Evolutionary conservation across 2,888 invertebrate genomes (phyloP).

Genomic region (Gandaritis pyraliata): DNA sequence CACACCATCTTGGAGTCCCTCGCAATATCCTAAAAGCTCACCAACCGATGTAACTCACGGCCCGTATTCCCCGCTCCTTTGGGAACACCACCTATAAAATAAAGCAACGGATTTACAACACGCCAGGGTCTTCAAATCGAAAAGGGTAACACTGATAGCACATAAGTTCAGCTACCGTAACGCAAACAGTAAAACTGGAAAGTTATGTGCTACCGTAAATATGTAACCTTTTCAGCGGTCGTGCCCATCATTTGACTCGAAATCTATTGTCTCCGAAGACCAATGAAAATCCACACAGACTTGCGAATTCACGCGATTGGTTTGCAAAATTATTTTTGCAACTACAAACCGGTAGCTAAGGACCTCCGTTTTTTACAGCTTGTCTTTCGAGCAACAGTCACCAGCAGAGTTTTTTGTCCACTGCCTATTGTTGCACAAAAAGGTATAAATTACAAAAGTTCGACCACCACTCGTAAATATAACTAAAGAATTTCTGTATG

Average conservation of each 20-base stretch:
- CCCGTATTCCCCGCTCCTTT: conserved; percentile 60
- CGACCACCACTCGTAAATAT: conserved; percentile 77
- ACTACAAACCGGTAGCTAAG: conserved; percentile 66
- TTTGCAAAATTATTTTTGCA: conserved; percentile 81
- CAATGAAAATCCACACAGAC: conserved; percentile 63
- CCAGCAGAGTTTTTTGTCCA: conserved; percentile 70
- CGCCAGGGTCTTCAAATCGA: conserved; percentile 72
- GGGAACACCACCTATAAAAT: conserved; percentile 81
- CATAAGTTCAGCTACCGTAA: conserved; percentile 65
- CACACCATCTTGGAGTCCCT: conserved; percentile 59
- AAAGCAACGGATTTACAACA: conserved; percentile 82
- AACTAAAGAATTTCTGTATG: conserved; percentile 73
- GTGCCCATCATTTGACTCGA: conserved; percentile 39
- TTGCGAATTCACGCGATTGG: conserved; percentile 73
- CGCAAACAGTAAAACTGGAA: conserved; percentile 54
- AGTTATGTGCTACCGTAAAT: conserved; percentile 62
- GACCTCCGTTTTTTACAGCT: conserved; percentile 65
- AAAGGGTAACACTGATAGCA: conserved; percentile 77
- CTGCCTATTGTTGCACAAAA: conserved; percentile 71
- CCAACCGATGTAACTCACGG: conserved; percentile 60
- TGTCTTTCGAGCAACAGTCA: conserved; percentile 60
- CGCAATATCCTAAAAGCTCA: conserved; percentile 77
- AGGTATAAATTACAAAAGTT: conserved; percentile 79
- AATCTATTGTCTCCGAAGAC: conserved; percentile 70
- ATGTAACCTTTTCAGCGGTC: conserved; percentile 46